phyloP scores from a whole-genome alignment of 2,888 invertebrate genomes.

The Acanthosepion lycidas region DNA sequence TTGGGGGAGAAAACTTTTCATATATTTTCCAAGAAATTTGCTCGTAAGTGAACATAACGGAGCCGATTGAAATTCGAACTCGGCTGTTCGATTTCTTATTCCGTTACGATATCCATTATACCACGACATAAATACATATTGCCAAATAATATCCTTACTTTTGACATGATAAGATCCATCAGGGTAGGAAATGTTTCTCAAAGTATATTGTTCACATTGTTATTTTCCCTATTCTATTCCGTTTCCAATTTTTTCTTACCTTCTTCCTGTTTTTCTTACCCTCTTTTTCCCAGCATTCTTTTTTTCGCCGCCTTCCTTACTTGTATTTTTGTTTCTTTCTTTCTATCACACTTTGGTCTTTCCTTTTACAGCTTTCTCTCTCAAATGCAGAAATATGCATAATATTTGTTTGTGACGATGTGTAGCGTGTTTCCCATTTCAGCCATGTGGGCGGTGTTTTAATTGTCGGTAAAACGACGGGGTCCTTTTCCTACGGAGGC shows the following conservation, averaged over 20 bases:
- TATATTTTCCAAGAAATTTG: no score
- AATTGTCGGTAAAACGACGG: neutral
- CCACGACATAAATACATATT: no score
- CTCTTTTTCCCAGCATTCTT: neutral
- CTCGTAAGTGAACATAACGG: no score
- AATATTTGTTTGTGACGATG: slow-evolving; percentile 24
- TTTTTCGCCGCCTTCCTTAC: neutral
- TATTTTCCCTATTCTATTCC: no score
- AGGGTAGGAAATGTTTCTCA: no score
- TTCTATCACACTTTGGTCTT: neutral
- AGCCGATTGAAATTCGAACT: no score
- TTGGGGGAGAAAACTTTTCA: no score
- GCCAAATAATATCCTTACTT: no score
- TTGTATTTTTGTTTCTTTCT: neutral
- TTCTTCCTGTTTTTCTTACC: neutral
- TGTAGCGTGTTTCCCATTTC: neutral
- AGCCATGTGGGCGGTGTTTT: neutral
- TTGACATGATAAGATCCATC: no score
- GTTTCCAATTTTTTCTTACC: neutral
- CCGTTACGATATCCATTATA: no score
- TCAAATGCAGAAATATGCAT: neutral
- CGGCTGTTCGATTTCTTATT: no score
- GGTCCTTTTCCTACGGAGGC: neutral
- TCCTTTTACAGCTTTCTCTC: neutral
- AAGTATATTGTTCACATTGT: no score